Conservation (phyloP, 2,797 vertebrate species). For the Sebastes diaconus region DNA sequence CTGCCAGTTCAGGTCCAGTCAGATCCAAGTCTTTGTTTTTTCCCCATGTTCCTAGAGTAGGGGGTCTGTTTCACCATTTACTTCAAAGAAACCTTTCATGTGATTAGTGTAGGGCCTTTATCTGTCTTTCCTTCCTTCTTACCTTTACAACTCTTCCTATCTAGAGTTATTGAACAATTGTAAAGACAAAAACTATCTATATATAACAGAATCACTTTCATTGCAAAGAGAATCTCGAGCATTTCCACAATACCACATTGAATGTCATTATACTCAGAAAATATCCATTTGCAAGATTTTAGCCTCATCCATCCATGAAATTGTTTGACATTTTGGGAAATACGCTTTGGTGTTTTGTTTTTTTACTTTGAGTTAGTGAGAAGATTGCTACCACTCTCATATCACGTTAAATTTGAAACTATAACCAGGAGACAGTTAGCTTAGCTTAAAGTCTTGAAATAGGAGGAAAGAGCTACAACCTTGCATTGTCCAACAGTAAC, state of each 20-base stretch:
- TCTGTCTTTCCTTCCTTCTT: background rate
- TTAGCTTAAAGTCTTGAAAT: background rate
- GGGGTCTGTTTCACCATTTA: constrained; percentile 23
- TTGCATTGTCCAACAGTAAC: background rate
- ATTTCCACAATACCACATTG: background rate
- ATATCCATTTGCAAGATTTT: background rate
- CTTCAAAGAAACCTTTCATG: constrained; percentile 59
- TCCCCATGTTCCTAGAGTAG: constrained; percentile 17
- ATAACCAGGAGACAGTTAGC: too few relatives aligned
- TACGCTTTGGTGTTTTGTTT: background rate
- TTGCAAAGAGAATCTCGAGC: background rate
- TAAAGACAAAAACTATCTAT: background rate
- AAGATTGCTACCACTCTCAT: background rate
- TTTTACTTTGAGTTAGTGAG: background rate
- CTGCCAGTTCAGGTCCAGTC: constrained; percentile 44
- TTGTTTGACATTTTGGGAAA: background rate
- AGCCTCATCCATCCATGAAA: background rate
- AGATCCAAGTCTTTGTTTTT: constrained; percentile 49
- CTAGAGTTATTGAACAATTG: background rate
- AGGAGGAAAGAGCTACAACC: background rate
- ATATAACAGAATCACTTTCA: background rate
- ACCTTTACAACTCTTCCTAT: background rate
- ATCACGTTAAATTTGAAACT: background rate
- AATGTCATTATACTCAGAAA: background rate
- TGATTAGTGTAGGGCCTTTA: constrained; percentile 18